Evolutionary conservation across 2,888 invertebrate species (phyloP), one percentile per base, ranked within the genome.

Genomic region (Hymenopus coronatus): DNA sequence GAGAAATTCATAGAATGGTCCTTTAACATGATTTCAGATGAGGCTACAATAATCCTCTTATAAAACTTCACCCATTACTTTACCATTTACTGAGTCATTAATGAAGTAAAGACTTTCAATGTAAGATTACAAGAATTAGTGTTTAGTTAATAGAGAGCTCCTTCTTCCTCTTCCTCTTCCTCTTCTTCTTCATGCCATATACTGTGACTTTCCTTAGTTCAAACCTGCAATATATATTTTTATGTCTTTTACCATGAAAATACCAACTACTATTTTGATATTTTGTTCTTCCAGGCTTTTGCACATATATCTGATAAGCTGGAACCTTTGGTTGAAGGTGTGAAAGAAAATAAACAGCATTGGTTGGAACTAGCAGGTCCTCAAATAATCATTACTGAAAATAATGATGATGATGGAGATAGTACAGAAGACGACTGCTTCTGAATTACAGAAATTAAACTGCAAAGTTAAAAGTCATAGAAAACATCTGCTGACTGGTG

Each of bases 291-390:
- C 84, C 93, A 98, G 98, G 96, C 98, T 91, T 98, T 98, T 93
- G 96, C 97, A 88, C 94, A 95, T 85, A 94, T 98, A 90, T 98
- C 96, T n/a, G 95, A 96, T 54, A 96, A 96, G 91, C 93, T 98
- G 90, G 95, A 96, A 91, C 97, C 97, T 8, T 94, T 98, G 93
- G 95, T 97, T 14, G 96, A 97, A 83, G 97, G 98, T 82, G 98
- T 98, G 28, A 95, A 96, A 90, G 94, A 95, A 91, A 98, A 98
- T 93, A 96, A 97, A 89, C 94, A 95, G 82, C 97, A 98, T 92
- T 98, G 98, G 98, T 94, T 97, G 91, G 96, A 96, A 89, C 94
- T 98, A 91, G 96, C 97, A 1, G 94, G 88, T 12, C 28, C 82
- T 28, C 27, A 28, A 46, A 83, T 40, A 54, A 86, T 83, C 82